A percentile compares a stretch with the other conserved stretches of the same genome.
Evolutionary conservation across 2,888 invertebrate species (phyloP).

Genomic region (Epirrita christyi): DNA sequence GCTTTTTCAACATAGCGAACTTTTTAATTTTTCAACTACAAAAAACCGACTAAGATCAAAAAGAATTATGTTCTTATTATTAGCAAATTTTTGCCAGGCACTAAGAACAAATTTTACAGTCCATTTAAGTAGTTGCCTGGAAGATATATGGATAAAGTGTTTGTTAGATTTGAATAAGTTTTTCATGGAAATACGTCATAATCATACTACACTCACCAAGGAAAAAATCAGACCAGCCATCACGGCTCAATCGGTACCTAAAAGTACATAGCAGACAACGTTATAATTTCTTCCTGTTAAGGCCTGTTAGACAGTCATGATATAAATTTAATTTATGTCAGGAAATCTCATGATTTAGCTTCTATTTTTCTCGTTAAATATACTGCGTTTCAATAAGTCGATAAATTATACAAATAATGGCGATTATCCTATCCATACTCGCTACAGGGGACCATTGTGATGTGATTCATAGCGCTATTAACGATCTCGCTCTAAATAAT

Average conservation of each 20-base stretch:
- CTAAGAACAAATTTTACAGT: no score
- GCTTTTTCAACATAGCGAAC: conserved; percentile 7
- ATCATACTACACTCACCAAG: no score
- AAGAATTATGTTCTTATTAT: no score
- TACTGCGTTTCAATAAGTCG: conserved; percentile 44
- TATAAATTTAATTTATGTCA: conserved; percentile 3
- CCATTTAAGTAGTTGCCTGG: no score
- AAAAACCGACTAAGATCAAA: no score
- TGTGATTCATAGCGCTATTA: conserved; percentile 71
- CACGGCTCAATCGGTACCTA: background rate
- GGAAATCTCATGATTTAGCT: conserved; percentile 13
- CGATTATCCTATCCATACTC: conserved; percentile 67
- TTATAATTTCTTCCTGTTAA: no score
- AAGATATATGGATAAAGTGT: no score
- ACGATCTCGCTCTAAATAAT: conserved; percentile 66
- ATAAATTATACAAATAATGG: conserved; percentile 68
- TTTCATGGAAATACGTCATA: no score
- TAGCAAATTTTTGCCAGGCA: no score
- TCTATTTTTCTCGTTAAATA: conserved; percentile 24
- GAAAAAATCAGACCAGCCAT: no score
- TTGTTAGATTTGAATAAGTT: no score
- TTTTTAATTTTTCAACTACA: background rate
- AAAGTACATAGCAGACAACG: background rate
- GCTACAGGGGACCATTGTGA: conserved; percentile 66
- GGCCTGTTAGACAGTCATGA: background rate